phyloP scores from a whole-genome alignment of 1,140 invertebrate genomes.

The Heliconius hewitsoni region DNA sequence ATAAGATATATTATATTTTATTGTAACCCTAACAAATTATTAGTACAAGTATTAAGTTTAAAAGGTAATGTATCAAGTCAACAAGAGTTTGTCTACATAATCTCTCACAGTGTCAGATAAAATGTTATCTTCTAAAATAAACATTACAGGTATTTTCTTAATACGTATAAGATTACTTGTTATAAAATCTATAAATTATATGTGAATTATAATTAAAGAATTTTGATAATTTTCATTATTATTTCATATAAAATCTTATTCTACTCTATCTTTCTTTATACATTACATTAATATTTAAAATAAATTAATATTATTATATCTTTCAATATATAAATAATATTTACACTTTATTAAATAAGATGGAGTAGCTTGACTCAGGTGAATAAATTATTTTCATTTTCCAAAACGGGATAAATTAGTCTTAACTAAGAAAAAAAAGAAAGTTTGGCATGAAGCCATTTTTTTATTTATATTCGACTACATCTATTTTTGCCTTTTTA shows the following conservation, averaged over 20 bases:
- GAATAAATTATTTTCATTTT: too few species aligned
- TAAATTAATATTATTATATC: too few species aligned
- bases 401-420: too few species aligned
- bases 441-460: too few species aligned
- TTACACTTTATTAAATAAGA: too few species aligned
- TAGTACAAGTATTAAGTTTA: not conserved
- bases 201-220: not conserved
- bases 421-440: too few species aligned
- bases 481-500: too few species aligned
- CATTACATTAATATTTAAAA: too few species aligned
- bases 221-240: not conserved
- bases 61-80: slow-evolving; percentile 6
- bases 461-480: too few species aligned
- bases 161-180: not conserved
- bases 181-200: not conserved
- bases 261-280: not conserved
- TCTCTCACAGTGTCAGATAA: slow-evolving; percentile 27
- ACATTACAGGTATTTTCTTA: slow-evolving; percentile 23
- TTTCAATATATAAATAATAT: too few species aligned
- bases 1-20: not conserved
- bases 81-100: slow-evolving; percentile 22
- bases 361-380: too few species aligned
- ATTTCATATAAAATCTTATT: not conserved
- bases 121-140: slow-evolving; percentile 29
- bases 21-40: not conserved